Evolutionary conservation across 2,888 invertebrate species (phyloP).

Genomic region (Drosophila diplacantha): DNA sequence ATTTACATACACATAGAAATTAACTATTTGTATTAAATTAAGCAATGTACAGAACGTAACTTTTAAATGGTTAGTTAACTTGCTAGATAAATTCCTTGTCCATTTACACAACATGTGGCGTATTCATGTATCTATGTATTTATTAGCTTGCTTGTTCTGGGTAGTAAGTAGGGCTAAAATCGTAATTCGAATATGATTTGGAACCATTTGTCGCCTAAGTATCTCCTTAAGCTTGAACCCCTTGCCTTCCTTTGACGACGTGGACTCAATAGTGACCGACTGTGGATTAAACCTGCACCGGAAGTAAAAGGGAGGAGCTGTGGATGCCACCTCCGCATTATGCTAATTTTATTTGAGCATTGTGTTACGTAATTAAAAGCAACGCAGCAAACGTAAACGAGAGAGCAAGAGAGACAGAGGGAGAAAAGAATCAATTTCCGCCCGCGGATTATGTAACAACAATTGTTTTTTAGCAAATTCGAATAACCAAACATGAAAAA

Average conservation of each 20-base stretch:
- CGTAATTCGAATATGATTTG: constrained; percentile 56
- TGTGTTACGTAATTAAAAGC: constrained; percentile 13
- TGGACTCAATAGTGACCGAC: constrained; percentile 28
- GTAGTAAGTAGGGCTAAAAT: constrained; percentile 48
- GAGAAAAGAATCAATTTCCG: constrained; percentile 43
- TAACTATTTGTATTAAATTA: constrained; percentile 30
- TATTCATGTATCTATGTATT: constrained; percentile 34
- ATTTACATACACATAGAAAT: constrained; percentile 51
- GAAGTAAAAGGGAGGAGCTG: not conserved
- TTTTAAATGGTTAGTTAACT: constrained; percentile 35
- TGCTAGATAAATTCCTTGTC: constrained; percentile 42
- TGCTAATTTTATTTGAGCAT: constrained; percentile 30
- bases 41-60: constrained; percentile 51
- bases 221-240: constrained; percentile 28
- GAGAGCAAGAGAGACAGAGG: not conserved
- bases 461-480: not conserved
- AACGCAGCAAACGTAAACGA: not conserved
- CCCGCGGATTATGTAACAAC: constrained; percentile 52
- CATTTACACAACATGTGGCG: constrained; percentile 32
- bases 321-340: constrained; percentile 2
- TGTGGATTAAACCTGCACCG: constrained; percentile 1
- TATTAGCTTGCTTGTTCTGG: constrained; percentile 29
- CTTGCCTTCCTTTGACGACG: constrained; percentile 7
- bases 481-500: constrained; percentile 2
- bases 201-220: constrained; percentile 49